A percentile compares a stretch with the other conserved stretches of the same genome.
phyloP scores from a whole-genome alignment of 2,113 vertebrate genomes.

The Merops nubicus region DNA sequence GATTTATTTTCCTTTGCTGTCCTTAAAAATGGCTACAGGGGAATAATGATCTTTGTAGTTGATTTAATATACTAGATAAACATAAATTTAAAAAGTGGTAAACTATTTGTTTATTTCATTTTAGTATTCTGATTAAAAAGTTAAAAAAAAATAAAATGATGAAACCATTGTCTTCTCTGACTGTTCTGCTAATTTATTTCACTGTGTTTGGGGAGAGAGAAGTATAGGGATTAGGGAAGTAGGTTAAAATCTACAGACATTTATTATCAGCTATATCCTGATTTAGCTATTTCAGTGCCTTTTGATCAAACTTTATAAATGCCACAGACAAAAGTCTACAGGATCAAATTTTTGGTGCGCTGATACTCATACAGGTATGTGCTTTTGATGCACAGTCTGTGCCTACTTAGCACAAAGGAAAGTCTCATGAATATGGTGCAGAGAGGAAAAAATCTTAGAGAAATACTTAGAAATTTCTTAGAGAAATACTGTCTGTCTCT shows the following conservation, averaged over 20 bases:
- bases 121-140: neutral
- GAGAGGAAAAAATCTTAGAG: rapidly evolving
- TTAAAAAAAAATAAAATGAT: neutral
- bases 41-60: neutral
- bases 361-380: neutral
- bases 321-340: neutral
- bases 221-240: neutral
- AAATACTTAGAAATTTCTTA: too few species aligned
- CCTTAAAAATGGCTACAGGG: neutral
- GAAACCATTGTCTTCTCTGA: neutral
- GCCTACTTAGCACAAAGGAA: neutral
- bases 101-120: neutral
- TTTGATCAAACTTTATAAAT: neutral
- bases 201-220: neutral
- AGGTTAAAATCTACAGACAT: neutral
- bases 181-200: neutral
- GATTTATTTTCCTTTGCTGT: neutral
- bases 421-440: neutral
- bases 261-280: neutral
- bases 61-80: neutral
- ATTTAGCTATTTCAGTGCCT: neutral
- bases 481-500: neutral
- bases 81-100: neutral
- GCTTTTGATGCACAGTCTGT: neutral
- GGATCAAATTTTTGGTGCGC: neutral